Evolutionary conservation across 2,797 vertebrate species (phyloP).

Genomic region (Enteromius paludinosus): DNA sequence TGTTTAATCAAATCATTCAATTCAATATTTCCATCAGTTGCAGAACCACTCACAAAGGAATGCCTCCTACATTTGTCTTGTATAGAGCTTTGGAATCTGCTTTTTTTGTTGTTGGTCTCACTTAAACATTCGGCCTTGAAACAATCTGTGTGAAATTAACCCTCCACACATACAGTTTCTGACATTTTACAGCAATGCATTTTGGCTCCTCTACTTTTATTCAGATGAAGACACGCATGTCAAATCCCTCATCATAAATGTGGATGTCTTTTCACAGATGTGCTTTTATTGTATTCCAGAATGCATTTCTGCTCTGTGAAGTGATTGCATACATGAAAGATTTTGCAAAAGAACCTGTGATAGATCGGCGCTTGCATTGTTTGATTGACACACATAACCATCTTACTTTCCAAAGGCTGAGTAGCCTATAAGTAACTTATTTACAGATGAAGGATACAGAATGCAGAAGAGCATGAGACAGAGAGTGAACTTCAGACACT

Average conservation of each 20-base stretch:
- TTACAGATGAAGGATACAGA: slow-evolving; percentile 12
- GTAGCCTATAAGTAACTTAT: slow-evolving; percentile 21
- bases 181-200: slow-evolving; percentile 48
- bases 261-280: slow-evolving; percentile 16
- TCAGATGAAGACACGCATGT: background rate
- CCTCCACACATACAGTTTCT: slow-evolving; percentile 26
- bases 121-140: slow-evolving; percentile 52
- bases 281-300: slow-evolving; percentile 2
- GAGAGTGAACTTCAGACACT: slow-evolving; percentile 50
- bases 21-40: background rate
- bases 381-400: slow-evolving; percentile 52
- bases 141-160: slow-evolving; percentile 52
- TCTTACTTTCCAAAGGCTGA: slow-evolving; percentile 26
- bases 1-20: background rate
- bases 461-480: slow-evolving; percentile 39
- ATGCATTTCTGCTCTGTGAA: slow-evolving; percentile 28
- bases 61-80: background rate
- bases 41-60: background rate
- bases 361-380: slow-evolving; percentile 24
- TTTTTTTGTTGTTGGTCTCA: slow-evolving; percentile 23
- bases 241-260: slow-evolving; percentile 13
- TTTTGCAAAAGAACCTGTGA: slow-evolving; percentile 29
- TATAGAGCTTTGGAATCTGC: background rate
- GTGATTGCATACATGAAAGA: slow-evolving; percentile 50
- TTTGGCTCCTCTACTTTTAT: background rate